Evolutionary conservation across 2,797 vertebrate genomes (phyloP), one percentile per base, ranked within the genome.

Genomic region (Echeneis naucrates): DNA sequence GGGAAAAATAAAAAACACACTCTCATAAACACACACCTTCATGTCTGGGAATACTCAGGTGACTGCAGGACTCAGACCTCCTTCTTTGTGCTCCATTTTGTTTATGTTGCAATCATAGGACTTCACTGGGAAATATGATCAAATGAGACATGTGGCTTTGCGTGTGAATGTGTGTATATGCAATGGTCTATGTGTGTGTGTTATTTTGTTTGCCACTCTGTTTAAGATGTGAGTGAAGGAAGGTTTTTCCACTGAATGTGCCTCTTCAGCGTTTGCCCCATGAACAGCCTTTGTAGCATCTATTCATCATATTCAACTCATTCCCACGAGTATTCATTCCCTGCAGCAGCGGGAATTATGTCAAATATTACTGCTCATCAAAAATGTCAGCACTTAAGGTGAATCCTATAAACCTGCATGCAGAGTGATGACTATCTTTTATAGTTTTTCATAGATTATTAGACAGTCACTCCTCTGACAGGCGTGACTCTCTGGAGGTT

Each of bases 61-160:
- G 79, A 76, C 75, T 72, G 23, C 67, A 13, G 60, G 48, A 58
- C 58, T 68, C 79, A 61, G 76, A 84, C 74, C 79, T 83, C 69
- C 76, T 64, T 72, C 64, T 65, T n/a, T 40, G 71, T 6, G 61
- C 62, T 65, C 7, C 45, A 1, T 5, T 35, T 37, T 88, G 88
- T 90, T 87, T 89, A 87, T 16, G 60, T 78, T 83, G 63, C 68
- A 83, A 81, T 87, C 84, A 85, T 19, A 77, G 59, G 45, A 35
- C 71, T 78, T 56, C 40, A 21, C 72, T 33, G 44, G 82, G 61
- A 75, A 79, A 83, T 70, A 70, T 57, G 80, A 77, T 78, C 57
- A 26, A 48, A 44, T 52, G 9, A 21, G 78, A 74, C 80, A 51
- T 79, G 82, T 65, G 77, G 83, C 66, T 75, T 48, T 57, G 67